A percentile compares a stretch with the other conserved stretches of the same genome.
phyloP scores from a whole-genome alignment of 2,113 vertebrate species.

The Jaculus jaculus region DNA sequence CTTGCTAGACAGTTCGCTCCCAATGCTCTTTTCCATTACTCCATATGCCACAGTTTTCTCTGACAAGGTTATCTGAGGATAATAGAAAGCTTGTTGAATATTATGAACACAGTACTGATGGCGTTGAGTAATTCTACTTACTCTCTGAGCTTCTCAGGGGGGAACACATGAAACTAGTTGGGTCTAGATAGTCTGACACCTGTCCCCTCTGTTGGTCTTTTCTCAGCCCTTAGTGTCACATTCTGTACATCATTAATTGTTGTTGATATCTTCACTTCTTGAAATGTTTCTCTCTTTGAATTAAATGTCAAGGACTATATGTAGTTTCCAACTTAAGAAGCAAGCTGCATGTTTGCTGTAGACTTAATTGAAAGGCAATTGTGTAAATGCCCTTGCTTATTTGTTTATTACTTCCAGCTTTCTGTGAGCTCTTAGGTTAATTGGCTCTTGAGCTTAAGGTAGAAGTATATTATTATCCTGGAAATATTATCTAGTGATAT shows the following conservation, averaged over 20 bases:
- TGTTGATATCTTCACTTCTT: neutral
- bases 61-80: neutral
- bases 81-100: neutral
- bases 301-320: neutral
- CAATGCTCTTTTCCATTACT: neutral
- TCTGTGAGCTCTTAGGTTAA: neutral
- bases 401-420: neutral
- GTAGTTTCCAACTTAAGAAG: conserved; percentile 23
- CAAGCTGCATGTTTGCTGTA: neutral
- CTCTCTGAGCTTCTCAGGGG: neutral
- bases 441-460: neutral
- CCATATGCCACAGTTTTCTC: neutral
- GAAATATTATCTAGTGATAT: neutral
- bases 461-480: neutral
- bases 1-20: neutral
- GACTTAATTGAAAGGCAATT: neutral
- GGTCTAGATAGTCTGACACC: neutral
- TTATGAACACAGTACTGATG: neutral
- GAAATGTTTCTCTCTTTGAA: neutral
- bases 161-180: neutral
- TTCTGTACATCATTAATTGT: neutral
- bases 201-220: neutral
- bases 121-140: neutral
- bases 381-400: neutral
- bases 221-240: neutral